Percentiles rank a stretch among this genome's conserved stretches.
Conservation (phyloP, 2,888 invertebrate genomes). For the Chrysomela aeneicollis region DNA sequence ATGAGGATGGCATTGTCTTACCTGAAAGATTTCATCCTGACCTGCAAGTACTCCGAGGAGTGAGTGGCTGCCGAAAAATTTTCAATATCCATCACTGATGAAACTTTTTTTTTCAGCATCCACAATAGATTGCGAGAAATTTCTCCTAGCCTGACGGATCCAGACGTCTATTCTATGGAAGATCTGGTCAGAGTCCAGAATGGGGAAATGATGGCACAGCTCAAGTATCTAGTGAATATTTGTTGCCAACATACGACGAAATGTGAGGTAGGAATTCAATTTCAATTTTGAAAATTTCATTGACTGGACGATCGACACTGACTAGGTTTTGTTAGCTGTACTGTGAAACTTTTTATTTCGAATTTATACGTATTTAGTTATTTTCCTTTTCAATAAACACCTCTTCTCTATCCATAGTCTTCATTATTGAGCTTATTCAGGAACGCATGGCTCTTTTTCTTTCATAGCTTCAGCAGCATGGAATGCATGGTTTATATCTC, state of each 20-base stretch:
- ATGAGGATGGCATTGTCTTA: constrained; percentile 73
- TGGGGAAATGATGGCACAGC: constrained; percentile 67
- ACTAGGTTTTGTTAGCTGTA: no score
- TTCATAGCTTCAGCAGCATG: no score
- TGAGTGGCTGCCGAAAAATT: constrained; percentile 55
- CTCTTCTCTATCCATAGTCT: no score
- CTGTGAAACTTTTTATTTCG: not conserved
- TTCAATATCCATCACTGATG: not conserved
- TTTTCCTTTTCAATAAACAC: no score
- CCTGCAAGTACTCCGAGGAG: constrained; percentile 74
- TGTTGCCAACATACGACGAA: constrained; percentile 69
- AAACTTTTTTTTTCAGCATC: constrained; percentile 58
- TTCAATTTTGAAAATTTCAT: not conserved
- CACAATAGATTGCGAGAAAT: constrained; percentile 68
- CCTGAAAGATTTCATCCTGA: constrained; percentile 74
- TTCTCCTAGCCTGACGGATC: constrained; percentile 68
- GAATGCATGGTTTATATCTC: no score
- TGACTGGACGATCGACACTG: no score
- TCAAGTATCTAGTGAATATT: constrained; percentile 67
- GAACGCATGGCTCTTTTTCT: no score
- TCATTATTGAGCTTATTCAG: no score
- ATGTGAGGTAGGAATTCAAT: constrained; percentile 55
- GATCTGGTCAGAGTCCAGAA: constrained; percentile 73
- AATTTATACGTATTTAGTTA: no score
- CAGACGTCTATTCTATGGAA: constrained; percentile 76